phyloP scores from a whole-genome alignment of 2,888 invertebrate genomes.

The Microplitis manilae region DNA sequence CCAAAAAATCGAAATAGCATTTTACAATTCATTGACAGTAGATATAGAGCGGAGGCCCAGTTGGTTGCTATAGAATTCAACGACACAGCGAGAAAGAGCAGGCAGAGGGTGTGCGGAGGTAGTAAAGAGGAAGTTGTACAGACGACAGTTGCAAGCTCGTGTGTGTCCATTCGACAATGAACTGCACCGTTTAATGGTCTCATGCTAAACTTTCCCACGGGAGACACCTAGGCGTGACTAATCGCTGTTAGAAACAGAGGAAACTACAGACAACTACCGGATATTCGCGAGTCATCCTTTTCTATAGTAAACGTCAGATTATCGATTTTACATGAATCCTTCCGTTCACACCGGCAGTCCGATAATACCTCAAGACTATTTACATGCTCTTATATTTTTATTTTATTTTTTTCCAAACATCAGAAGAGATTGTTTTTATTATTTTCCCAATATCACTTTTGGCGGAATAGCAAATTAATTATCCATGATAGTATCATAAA shows the following conservation, averaged over 20 bases:
- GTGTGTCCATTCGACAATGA: slow-evolving; percentile 41
- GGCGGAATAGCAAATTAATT: no score
- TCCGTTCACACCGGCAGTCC: neutral
- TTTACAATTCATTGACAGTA: slow-evolving; percentile 22
- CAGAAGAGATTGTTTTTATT: no score
- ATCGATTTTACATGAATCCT: slow-evolving; percentile 17
- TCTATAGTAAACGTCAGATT: slow-evolving; percentile 16
- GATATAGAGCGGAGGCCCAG: slow-evolving; percentile 4
- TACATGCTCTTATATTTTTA: no score
- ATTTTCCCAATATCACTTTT: no score
- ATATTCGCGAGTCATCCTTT: slow-evolving; percentile 5
- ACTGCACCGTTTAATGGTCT: slow-evolving; percentile 48
- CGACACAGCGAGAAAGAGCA: slow-evolving; percentile 26
- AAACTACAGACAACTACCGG: neutral
- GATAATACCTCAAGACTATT: neutral
- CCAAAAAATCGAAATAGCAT: neutral
- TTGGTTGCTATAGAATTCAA: slow-evolving; percentile 16
- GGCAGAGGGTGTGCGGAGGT: slow-evolving; percentile 1
- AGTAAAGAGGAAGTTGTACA: slow-evolving; percentile 16
- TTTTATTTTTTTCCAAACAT: no score
- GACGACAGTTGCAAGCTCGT: slow-evolving; percentile 39
- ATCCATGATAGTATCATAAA: no score
- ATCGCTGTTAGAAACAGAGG: slow-evolving; percentile 26
- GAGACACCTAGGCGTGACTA: slow-evolving; percentile 33
- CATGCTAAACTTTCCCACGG: slow-evolving; percentile 47